Evolutionary conservation across 2,888 invertebrate genomes (phyloP), one percentile per base, ranked within the genome.

Genomic region (Cyrtodaria siliqua): DNA sequence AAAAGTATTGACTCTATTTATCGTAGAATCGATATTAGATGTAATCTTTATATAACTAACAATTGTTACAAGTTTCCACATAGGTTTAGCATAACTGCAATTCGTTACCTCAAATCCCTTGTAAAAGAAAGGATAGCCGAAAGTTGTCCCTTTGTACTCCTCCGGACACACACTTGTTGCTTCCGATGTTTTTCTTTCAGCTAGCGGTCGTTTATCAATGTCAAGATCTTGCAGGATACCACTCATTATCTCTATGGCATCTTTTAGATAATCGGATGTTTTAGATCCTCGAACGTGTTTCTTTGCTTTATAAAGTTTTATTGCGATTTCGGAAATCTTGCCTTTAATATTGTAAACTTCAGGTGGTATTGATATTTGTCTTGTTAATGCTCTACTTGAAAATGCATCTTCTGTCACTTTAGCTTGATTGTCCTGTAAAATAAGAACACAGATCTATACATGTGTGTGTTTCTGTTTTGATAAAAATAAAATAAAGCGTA

Each of bases 101-200:
- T 57, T 50, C 12, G 26, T 27, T 1, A 44, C 40, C 61, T 76
- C 77, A 44, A 79, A 82, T 24, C 83, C 83, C 44, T 76, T 76
- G 44, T 83, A 64, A 44, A 70, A 83, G 60, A 77, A 82, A 1
- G 83, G 83, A 60, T 82, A 84, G 20, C 82, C 83, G 40, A 60
- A 74, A 14, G 62, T 52, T 14, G 70, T 60, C 3, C 79, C 82
- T 47, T 74, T 74, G 52, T 66, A 84, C 16, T 57, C 66, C 63
- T 84, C 83, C 18, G 63, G 59, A 60, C 83, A 84, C 14, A 82
- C 64, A 52, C 44, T 52, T 20, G 49, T 49, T 29, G 40, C 9
- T 38, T 38, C 40, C 14, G 8, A 12, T 14, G 14, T 14, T 12
- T 8, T 8, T 38, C 40, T 38, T 8, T 38, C 40, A 38, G 8